Evolutionary conservation across 30 jellyfish, hydroid and myxozoan genomes (phyloP).

Genomic region (Morbakka virulenta): DNA sequence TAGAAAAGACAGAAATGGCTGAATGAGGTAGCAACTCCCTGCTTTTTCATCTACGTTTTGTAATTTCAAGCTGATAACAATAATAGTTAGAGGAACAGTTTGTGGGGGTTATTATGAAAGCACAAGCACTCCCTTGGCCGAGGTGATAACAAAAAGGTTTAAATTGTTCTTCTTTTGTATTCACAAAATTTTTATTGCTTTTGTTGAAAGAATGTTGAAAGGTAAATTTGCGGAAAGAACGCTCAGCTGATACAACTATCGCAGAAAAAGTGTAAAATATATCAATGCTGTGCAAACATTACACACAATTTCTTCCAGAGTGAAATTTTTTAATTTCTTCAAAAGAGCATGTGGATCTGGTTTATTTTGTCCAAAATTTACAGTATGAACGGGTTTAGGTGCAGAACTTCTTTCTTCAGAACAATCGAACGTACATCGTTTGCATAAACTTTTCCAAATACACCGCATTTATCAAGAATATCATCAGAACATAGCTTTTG

Average conservation of each 20-base stretch:
- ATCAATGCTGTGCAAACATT: conserved; percentile 49
- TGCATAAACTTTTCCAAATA: conserved; percentile 25
- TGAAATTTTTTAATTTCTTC: conserved; percentile 5
- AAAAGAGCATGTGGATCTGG: conserved; percentile 39
- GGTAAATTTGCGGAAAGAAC: conserved; percentile 47
- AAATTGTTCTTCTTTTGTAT: too few species aligned
- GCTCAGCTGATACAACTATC: conserved; percentile 67
- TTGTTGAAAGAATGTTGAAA: conserved; percentile 21
- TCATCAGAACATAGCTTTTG: conserved; percentile 9
- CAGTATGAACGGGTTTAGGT: conserved; percentile 24
- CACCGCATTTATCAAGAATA: conserved; percentile 28
- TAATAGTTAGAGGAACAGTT: too few species aligned
- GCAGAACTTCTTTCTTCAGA: conserved; percentile 36
- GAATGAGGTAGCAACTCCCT: too few species aligned
- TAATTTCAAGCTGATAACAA: too few species aligned
- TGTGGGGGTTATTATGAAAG: too few species aligned
- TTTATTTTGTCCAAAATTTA: conserved; percentile 23
- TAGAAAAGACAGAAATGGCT: too few species aligned
- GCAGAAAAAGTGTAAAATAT: conserved; percentile 50
- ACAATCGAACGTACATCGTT: conserved; percentile 35
- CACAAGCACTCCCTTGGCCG: too few species aligned
- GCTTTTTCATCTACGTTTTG: too few species aligned
- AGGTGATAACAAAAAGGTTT: too few species aligned
- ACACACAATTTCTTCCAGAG: conserved; percentile 30
- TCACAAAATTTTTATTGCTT: conserved; percentile 28